phyloP scores from a whole-genome alignment of 2,113 vertebrate species.

The Bufo bufo region DNA sequence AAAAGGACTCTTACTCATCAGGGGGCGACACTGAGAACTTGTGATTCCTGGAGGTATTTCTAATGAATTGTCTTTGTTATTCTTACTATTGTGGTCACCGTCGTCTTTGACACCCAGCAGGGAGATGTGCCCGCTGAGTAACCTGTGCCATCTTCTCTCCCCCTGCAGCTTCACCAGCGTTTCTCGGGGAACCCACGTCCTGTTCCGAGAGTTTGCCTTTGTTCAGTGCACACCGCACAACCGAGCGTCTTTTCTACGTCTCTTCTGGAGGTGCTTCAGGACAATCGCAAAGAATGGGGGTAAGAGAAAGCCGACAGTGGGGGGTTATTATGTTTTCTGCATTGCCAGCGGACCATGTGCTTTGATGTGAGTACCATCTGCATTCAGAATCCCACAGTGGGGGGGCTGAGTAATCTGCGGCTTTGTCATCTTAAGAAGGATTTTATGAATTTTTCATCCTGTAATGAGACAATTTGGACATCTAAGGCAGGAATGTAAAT shows the following conservation, averaged over 20 bases:
- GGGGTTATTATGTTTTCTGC: conserved; percentile 1
- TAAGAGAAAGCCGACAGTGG: conserved; percentile 63
- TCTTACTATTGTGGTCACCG: no score
- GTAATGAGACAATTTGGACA: conserved; percentile 42
- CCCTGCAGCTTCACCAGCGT: conserved; percentile 90
- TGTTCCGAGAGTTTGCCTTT: conserved; percentile 94
- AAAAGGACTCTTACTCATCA: no score
- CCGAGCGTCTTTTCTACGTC: conserved; percentile 86
- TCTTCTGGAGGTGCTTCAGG: conserved; percentile 95
- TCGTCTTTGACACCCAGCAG: no score
- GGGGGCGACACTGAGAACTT: no score
- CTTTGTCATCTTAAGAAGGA: conserved; percentile 37
- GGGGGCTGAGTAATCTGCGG: conserved; percentile 20
- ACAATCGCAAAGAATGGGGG: conserved; percentile 94
- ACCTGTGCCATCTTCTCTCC: conserved; percentile 58
- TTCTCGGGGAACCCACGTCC: conserved; percentile 90
- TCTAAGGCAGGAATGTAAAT: conserved; percentile 9
- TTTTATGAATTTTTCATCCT: conserved; percentile 39
- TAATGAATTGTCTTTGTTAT: no score
- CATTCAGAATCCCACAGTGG: conserved; percentile 12
- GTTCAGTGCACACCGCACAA: conserved; percentile 91
- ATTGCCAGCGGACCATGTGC: background rate
- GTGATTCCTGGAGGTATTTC: no score
- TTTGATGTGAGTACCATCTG: conserved; percentile 36
- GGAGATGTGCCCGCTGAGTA: no score